phyloP scores from a whole-genome alignment of 2,113 vertebrate genomes.

The Vanacampus margaritifer region DNA sequence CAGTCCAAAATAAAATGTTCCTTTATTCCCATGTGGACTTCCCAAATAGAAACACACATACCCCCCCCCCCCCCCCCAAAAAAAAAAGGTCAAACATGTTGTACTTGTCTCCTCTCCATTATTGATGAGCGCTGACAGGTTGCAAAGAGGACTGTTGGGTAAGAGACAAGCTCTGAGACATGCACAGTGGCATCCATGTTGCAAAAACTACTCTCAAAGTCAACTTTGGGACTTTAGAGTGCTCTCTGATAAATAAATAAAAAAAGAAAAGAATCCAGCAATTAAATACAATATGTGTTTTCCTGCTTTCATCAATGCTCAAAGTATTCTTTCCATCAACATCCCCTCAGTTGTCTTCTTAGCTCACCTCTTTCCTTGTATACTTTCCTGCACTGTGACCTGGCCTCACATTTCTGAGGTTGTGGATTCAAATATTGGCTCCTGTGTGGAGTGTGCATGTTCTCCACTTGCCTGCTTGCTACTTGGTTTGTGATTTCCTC shows the following conservation, averaged over 20 bases:
- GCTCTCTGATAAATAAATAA: neutral
- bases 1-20: neutral
- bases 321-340: too few species aligned
- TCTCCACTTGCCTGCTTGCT: too few species aligned
- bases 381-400: too few species aligned
- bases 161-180: neutral
- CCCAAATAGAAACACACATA: neutral
- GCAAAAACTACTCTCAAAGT: neutral
- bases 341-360: too few species aligned
- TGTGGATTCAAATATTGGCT: too few species aligned
- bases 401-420: too few species aligned
- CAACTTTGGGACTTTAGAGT: neutral
- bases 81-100: slow-evolving; percentile 11
- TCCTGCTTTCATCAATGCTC: too few species aligned
- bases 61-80: neutral
- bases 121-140: slow-evolving; percentile 29
- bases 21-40: slow-evolving; percentile 3
- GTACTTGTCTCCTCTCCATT: slow-evolving; percentile 22
- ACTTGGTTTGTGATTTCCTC: too few species aligned
- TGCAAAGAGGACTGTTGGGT: neutral
- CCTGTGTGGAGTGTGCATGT: too few species aligned
- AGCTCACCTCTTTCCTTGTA: too few species aligned
- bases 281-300: too few species aligned
- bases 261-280: neutral
- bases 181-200: neutral